Evolutionary conservation across 2,113 vertebrate genomes (phyloP), one percentile per base, ranked within the genome.

Genomic region (Tetrax tetrax): DNA sequence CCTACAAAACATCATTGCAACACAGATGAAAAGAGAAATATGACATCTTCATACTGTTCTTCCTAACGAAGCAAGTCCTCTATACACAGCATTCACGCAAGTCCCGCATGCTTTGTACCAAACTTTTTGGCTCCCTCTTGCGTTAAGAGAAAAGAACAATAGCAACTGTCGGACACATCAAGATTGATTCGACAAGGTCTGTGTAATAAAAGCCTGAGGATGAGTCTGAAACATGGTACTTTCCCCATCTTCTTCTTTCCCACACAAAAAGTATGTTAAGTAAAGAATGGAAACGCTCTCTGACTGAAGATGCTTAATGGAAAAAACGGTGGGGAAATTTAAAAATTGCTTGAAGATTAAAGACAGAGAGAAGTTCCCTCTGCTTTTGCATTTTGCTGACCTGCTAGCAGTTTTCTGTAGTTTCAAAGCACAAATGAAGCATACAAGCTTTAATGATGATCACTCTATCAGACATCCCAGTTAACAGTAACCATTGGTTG

Each of bases 91-190:
- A 41, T 3, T 50, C n/a, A 31, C 69, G 43, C 54, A 54, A 66
- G n/a, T 38, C 0, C 3, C 45, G 27, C 15, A 8, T 12, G 69
- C 60, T 48, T 77, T 64, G 63, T 92, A 77, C 20, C 51, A 83
- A 96, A 94, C 72, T 93, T 92, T 79, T 31, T 96, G 79, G 95
- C 96, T 97, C 96, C 96, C 93, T 92, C 96, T 95, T 92, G 96
- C 3, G 95, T 96, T 91, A 74, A 75, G 45, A 96, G 38, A 75
- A 90, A 66, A 78, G 84, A 88, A 88, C 85, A 95, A 92, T 45
- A 86, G 64, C 15, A 33, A 70, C 47, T 51, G 31, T 57, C 54
- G 70, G 65, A 43, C 35, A 10, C 28, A 13, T 28, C 27, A 29
- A 21, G 37, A 31, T 14, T 10, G 50, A 80, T 77, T 20, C 70